Conservation (phyloP, 2,888 invertebrate genomes). For the Melanargia galathea region DNA sequence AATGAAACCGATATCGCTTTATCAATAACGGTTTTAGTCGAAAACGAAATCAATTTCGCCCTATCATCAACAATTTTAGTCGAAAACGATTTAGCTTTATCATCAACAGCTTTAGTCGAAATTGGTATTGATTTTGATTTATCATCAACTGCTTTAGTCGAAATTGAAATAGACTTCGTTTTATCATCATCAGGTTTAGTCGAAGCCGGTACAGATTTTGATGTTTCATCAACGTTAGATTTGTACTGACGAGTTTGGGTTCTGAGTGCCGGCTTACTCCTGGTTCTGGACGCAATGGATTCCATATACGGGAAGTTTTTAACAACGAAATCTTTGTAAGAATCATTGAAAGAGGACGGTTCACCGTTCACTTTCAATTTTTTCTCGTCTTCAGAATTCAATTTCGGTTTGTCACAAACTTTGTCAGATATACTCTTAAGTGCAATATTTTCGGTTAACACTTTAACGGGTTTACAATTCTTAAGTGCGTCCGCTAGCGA, state of each 20-base stretch:
- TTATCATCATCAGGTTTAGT: neutral
- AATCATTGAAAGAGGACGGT: conserved; percentile 60
- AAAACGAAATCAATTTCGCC: neutral
- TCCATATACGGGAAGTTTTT: conserved; percentile 43
- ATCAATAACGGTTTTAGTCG: neutral
- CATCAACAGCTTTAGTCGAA: neutral
- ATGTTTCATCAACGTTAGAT: conserved; percentile 21
- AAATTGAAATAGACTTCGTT: neutral
- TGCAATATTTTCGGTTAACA: no score
- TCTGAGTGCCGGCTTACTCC: conserved; percentile 45
- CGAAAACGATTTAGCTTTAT: neutral
- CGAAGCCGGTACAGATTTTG: neutral
- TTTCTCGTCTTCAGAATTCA: conserved; percentile 25
- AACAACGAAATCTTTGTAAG: conserved; percentile 62
- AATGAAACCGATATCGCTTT: neutral
- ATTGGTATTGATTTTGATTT: neutral
- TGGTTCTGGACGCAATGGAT: conserved; percentile 34
- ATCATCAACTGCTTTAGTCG: neutral
- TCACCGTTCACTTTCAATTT: conserved; percentile 37
- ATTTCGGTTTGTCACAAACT: conserved; percentile 2
- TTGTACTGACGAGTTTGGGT: conserved; percentile 63
- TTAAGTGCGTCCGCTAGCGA: conserved; percentile 36
- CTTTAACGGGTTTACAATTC: neutral
- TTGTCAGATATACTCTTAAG: neutral
- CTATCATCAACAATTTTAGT: neutral